These are phyloP conservation scores for Scytalopus superciliaris DNA, from an alignment of 2,113 vertebrate species.

Conservation along the genomic window DNA sequence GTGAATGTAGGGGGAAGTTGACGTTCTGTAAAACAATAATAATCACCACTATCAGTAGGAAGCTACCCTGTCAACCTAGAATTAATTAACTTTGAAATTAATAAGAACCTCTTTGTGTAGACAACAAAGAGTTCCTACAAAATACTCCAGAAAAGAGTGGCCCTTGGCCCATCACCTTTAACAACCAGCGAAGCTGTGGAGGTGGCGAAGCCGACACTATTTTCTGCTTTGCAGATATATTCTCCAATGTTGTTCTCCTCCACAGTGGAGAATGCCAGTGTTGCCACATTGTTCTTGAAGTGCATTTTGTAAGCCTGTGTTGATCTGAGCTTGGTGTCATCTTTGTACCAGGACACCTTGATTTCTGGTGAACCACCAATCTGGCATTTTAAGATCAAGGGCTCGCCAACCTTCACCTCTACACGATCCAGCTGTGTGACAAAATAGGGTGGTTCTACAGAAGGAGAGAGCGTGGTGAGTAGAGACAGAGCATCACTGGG, in stretches of 20 bases:
- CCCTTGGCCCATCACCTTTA: slow-evolving; percentile 81
- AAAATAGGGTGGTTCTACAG: slow-evolving; percentile 91
- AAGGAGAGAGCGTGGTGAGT: slow-evolving; percentile 51
- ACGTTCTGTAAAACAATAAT: slow-evolving; percentile 83
- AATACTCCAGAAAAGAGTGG: slow-evolving; percentile 81
- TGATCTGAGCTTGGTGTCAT: slow-evolving; percentile 91
- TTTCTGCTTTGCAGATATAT: slow-evolving; percentile 95
- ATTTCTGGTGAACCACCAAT: slow-evolving; percentile 94
- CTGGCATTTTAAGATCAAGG: slow-evolving; percentile 87
- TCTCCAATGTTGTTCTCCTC: slow-evolving; percentile 87
- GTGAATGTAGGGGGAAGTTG: slow-evolving; percentile 91
- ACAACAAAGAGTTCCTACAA: not conserved
- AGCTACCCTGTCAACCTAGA: not conserved
- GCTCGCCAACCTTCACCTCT: slow-evolving; percentile 89
- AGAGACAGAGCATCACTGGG: not conserved
- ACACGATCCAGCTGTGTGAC: slow-evolving; percentile 85
- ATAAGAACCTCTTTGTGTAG: not conserved
- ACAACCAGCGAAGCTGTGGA: slow-evolving; percentile 86
- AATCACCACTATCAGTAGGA: not conserved
- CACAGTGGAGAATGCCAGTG: slow-evolving; percentile 86
- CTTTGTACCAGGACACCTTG: slow-evolving; percentile 97
- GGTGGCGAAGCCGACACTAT: slow-evolving; percentile 84
- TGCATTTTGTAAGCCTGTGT: slow-evolving; percentile 89
- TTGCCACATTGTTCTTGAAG: slow-evolving; percentile 87
- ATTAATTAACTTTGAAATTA: not conserved